Conservation (phyloP, 2,888 invertebrate genomes). For the Cenopis cana region DNA sequence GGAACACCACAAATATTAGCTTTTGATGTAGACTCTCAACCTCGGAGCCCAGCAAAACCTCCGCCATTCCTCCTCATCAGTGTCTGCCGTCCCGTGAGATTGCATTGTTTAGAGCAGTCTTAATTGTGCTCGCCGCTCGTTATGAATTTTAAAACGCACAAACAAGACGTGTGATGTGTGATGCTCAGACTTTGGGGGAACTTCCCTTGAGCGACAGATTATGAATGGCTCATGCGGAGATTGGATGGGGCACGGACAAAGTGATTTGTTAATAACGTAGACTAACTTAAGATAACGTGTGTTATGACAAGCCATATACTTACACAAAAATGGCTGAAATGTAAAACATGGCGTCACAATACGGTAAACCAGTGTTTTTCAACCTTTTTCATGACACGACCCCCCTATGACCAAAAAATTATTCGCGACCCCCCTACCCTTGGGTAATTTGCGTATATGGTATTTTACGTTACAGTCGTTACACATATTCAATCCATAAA, state of each 20-base stretch:
- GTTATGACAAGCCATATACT: neutral
- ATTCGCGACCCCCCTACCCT: too few relatives aligned
- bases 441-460: too few relatives aligned
- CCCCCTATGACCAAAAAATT: too few relatives aligned
- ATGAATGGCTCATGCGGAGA: conserved; percentile 26
- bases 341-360: too few relatives aligned
- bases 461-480: too few relatives aligned
- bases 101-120: conserved; percentile 30
- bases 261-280: conserved; percentile 11
- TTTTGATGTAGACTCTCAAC: too few relatives aligned
- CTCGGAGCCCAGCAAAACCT: conserved; percentile 46
- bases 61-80: conserved; percentile 58
- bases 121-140: conserved; percentile 37
- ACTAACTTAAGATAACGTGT: neutral
- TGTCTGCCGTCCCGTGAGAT: conserved; percentile 49
- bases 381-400: too few relatives aligned
- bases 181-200: conserved; percentile 27
- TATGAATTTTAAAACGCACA: conserved; percentile 40
- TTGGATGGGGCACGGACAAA: conserved; percentile 22
- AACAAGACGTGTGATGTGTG: conserved; percentile 44
- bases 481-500: too few relatives aligned
- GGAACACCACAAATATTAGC: too few relatives aligned
- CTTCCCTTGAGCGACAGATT: conserved; percentile 18
- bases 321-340: neutral
- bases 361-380: too few relatives aligned